These are phyloP conservation scores for Aplysia californica DNA, from an alignment of 1,140 invertebrate species.

Conservation along the genomic window DNA sequence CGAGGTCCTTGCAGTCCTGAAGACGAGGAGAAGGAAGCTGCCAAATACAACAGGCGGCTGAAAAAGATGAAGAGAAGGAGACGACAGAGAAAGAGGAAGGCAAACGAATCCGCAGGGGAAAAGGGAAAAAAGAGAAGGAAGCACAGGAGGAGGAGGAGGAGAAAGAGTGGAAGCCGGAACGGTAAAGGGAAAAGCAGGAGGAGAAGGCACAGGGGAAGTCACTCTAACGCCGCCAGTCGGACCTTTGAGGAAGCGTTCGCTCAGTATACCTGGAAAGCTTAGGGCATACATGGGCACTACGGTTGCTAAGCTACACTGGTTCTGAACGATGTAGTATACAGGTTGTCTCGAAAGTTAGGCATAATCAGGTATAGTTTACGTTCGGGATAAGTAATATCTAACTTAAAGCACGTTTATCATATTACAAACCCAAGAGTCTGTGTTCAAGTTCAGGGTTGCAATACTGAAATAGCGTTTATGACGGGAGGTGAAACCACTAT, in stretches of 20 bases:
- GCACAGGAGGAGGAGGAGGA: neutral
- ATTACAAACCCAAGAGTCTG: no score
- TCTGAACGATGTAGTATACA: no score
- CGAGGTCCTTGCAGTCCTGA: neutral
- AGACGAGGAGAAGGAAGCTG: neutral
- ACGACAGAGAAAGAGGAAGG: neutral
- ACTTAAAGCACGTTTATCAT: no score
- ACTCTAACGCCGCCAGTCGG: neutral
- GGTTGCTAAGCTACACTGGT: no score
- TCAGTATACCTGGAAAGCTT: neutral
- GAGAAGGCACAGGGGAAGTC: neutral
- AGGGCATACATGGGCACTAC: no score
- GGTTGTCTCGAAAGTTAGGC: no score
- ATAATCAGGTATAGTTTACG: no score
- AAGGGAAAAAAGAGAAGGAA: neutral
- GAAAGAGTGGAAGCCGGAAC: neutral
- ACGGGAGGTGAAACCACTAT: no score
- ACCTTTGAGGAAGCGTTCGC: neutral
- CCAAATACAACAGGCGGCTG: neutral
- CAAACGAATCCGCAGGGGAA: neutral
- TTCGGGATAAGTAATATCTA: no score
- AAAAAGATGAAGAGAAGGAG: neutral
- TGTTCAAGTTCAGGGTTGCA: no score
- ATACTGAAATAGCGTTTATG: no score
- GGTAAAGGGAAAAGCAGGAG: neutral